Conservation (phyloP, 2,888 invertebrate species). For the Taphrorychus bicolor region DNA sequence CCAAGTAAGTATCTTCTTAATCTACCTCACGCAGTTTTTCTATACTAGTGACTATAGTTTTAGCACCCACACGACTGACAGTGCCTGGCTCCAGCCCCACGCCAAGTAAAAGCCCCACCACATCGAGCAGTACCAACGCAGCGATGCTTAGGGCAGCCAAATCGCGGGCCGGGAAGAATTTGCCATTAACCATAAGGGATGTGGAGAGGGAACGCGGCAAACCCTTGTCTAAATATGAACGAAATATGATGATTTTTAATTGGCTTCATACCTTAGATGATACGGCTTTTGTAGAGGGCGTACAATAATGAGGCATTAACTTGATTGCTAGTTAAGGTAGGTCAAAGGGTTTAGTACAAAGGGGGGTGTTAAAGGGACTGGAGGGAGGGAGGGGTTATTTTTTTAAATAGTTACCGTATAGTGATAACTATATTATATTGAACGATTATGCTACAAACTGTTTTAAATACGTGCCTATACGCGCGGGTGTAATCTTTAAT, state of each 20-base stretch:
- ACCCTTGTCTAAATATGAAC: conserved; percentile 85
- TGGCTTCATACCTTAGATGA: conserved; percentile 91
- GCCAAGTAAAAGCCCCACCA: conserved; percentile 51
- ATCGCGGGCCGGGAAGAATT: conserved; percentile 62
- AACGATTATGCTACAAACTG: too few species aligned
- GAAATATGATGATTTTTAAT: conserved; percentile 96
- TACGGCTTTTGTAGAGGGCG: conserved; percentile 64
- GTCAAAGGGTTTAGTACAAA: too few species aligned
- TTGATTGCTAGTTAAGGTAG: not conserved
- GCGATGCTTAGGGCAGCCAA: conserved; percentile 58
- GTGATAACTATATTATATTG: too few species aligned
- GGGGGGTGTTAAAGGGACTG: too few species aligned
- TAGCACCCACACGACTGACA: conserved; percentile 55
- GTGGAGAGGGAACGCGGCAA: conserved; percentile 83
- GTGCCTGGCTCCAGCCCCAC: conserved; percentile 56
- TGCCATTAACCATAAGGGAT: conserved; percentile 77
- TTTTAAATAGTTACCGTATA: too few species aligned
- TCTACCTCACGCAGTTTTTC: not conserved
- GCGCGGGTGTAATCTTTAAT: too few species aligned
- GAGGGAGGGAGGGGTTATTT: too few species aligned
- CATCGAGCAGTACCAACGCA: conserved; percentile 59
- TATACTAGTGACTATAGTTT: not conserved
- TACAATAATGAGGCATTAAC: conserved; percentile 49
- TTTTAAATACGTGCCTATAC: too few species aligned
- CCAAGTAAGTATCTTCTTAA: conserved; percentile 33